Percentiles rank a stretch among this genome's conserved stretches.
Evolutionary conservation across 2,888 invertebrate species (phyloP).

Genomic region (Loripinus fragilis): DNA sequence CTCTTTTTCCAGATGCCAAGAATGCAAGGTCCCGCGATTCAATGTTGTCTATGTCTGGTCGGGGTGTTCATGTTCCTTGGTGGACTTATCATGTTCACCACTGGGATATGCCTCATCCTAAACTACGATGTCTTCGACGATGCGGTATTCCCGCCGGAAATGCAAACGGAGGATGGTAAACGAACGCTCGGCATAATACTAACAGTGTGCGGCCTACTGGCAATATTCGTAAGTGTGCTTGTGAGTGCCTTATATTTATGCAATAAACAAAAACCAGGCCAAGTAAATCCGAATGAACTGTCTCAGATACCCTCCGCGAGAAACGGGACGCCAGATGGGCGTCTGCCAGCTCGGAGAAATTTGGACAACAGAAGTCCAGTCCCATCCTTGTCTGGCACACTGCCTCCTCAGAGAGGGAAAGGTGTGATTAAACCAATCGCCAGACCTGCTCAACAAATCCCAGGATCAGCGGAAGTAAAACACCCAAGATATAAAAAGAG

Average conservation of each 20-base stretch:
- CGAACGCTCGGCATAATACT: slow-evolving; percentile 76
- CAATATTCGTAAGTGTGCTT: slow-evolving; percentile 69
- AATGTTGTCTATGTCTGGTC: slow-evolving; percentile 75
- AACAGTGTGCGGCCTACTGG: slow-evolving; percentile 68
- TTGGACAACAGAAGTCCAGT: not conserved
- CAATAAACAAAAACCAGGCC: slow-evolving; percentile 44
- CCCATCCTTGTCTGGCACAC: not conserved
- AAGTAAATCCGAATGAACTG: slow-evolving; percentile 55
- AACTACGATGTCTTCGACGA: slow-evolving; percentile 76
- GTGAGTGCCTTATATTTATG: slow-evolving; percentile 72
- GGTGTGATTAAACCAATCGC: slow-evolving; percentile 1
- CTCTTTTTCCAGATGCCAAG: slow-evolving; percentile 71
- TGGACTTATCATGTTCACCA: slow-evolving; percentile 76
- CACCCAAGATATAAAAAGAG: slow-evolving; percentile 46
- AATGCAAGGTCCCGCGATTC: slow-evolving; percentile 72
- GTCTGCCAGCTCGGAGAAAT: not conserved
- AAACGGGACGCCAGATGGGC: slow-evolving; percentile 48
- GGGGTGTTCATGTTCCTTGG: slow-evolving; percentile 75
- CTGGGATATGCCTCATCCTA: slow-evolving; percentile 75
- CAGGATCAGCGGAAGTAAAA: slow-evolving; percentile 58
- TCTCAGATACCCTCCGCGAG: slow-evolving; percentile 50
- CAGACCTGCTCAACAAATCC: slow-evolving; percentile 14
- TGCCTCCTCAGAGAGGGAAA: not conserved
- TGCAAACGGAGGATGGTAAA: slow-evolving; percentile 75
- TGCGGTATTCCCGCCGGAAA: slow-evolving; percentile 70